phyloP scores from a whole-genome alignment of 2,888 invertebrate species.

The Prosopocoilus inquinatus region DNA sequence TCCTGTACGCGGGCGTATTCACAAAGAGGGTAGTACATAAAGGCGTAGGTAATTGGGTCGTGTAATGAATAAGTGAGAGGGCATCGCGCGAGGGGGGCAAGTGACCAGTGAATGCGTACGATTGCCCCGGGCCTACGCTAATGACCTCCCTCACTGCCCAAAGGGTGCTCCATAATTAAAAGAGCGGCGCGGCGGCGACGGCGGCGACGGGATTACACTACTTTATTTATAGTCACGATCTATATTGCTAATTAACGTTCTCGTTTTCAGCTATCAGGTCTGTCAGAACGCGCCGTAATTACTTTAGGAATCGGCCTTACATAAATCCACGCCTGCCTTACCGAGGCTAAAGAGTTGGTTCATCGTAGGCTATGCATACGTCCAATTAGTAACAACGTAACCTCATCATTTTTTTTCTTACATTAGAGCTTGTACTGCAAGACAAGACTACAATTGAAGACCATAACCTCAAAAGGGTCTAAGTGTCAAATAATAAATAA shows the following conservation, averaged over 20 bases:
- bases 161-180: slow-evolving; percentile 48
- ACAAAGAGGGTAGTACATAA: slow-evolving; percentile 38
- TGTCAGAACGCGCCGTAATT: slow-evolving; percentile 42
- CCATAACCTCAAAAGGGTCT: too few relatives aligned
- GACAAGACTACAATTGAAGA: too few relatives aligned
- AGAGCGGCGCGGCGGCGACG: slow-evolving; percentile 41
- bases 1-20: slow-evolving; percentile 17
- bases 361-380: neutral
- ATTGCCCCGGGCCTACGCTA: slow-evolving; percentile 36
- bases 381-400: too few relatives aligned
- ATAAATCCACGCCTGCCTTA: neutral
- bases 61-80: slow-evolving; percentile 40
- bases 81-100: slow-evolving; percentile 27
- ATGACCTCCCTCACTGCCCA: slow-evolving; percentile 40
- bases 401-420: too few relatives aligned
- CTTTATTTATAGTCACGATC: slow-evolving; percentile 53
- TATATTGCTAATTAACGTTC: slow-evolving; percentile 51
- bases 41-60: slow-evolving; percentile 41
- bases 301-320: slow-evolving; percentile 23
- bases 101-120: slow-evolving; percentile 29
- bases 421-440: too few relatives aligned
- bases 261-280: slow-evolving; percentile 46
- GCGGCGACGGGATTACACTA: slow-evolving; percentile 47
- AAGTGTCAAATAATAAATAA: too few relatives aligned
- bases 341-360: neutral